These are phyloP conservation scores for Drosophila nikananu DNA, from an alignment of 1,140 invertebrate species.

Conservation along the genomic window DNA sequence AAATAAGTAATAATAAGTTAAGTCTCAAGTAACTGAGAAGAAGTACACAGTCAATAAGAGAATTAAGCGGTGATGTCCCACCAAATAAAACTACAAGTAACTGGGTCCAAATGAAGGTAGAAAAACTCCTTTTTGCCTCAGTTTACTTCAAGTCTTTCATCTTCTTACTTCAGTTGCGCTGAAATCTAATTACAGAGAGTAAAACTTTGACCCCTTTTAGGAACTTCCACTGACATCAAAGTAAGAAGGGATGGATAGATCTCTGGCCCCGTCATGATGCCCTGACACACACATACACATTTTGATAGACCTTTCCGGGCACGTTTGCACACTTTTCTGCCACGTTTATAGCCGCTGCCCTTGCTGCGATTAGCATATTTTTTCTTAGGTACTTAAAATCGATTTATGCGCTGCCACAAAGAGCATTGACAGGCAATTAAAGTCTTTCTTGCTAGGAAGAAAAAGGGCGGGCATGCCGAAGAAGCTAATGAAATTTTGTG, in stretches of 20 bases:
- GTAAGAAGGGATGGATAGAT: constrained; percentile 12
- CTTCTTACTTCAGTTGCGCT: constrained; percentile 6
- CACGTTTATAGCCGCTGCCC: constrained; percentile 37
- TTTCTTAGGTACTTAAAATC: constrained; percentile 49
- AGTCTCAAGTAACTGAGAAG: background rate
- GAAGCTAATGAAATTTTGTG: constrained; percentile 63
- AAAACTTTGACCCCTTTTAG: constrained; percentile 13
- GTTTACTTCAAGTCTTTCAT: constrained; percentile 22
- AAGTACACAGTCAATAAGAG: background rate
- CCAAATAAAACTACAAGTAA: background rate
- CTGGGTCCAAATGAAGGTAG: background rate
- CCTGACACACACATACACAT: constrained; percentile 3
- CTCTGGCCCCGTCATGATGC: background rate
- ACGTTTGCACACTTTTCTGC: constrained; percentile 55
- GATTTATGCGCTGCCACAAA: constrained; percentile 63
- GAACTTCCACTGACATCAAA: constrained; percentile 29
- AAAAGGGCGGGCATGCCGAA: constrained; percentile 10
- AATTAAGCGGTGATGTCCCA: background rate
- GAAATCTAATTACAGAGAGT: constrained; percentile 9
- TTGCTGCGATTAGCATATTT: constrained; percentile 57
- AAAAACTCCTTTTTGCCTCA: background rate
- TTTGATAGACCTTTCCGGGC: constrained; percentile 32
- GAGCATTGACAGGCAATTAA: constrained; percentile 70
- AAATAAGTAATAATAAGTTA: background rate
- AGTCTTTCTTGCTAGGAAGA: constrained; percentile 10